These are phyloP conservation scores for Nipponia nippon DNA, from an alignment of 2,113 vertebrate genomes.

Conservation along the genomic window DNA sequence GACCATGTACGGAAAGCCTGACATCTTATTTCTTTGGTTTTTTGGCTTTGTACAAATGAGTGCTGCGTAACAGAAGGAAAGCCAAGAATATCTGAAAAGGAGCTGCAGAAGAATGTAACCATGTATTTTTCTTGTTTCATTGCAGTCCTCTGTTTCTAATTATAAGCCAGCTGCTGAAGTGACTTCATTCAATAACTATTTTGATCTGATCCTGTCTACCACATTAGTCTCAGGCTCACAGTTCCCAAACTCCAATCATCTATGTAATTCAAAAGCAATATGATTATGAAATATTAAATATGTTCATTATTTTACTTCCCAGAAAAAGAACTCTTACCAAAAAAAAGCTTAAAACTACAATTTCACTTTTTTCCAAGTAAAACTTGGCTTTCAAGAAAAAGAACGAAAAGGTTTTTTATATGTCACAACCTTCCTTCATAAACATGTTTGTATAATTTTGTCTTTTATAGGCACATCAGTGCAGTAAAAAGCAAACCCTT, in stretches of 20 bases:
- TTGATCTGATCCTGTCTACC: constrained; percentile 29
- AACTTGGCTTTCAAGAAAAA: neutral
- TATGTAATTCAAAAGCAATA: neutral
- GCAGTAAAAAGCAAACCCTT: constrained; percentile 4
- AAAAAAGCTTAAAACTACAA: neutral
- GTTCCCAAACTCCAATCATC: neutral
- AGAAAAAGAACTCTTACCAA: neutral
- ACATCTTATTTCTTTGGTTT: neutral
- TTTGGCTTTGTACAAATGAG: constrained; percentile 13
- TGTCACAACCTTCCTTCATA: neutral
- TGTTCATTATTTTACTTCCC: neutral
- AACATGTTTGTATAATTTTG: neutral
- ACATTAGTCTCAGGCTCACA: neutral
- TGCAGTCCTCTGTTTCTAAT: constrained; percentile 52
- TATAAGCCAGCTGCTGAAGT: constrained; percentile 55
- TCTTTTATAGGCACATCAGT: neutral
- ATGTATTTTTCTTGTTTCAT: constrained; percentile 45
- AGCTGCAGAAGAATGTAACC: neutral
- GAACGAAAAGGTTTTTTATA: neutral
- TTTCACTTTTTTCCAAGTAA: neutral
- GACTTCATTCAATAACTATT: constrained; percentile 55
- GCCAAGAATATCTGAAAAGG: constrained; percentile 29
- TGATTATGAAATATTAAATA: neutral
- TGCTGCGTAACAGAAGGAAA: neutral
- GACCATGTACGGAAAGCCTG: neutral